Percentiles rank a stretch among this genome's conserved stretches.
These are phyloP conservation scores for Melanotaenia maccullochi DNA, from an alignment of 2,797 vertebrate genomes.

Conservation along the genomic window DNA sequence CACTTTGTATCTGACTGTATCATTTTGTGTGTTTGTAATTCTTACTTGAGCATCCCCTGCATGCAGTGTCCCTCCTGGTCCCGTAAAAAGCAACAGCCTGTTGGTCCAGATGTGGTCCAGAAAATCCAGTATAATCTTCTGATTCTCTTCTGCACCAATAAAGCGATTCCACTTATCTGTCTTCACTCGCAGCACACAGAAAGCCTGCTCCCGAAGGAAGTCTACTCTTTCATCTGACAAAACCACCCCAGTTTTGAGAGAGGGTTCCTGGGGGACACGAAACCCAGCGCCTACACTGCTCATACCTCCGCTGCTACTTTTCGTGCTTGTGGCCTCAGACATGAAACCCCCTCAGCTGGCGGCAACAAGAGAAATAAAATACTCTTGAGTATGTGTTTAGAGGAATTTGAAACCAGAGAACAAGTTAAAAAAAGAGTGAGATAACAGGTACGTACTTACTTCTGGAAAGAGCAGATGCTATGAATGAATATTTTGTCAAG, in stretches of 20 bases:
- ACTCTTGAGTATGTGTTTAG: neutral
- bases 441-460: constrained; percentile 37
- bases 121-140: constrained; percentile 84
- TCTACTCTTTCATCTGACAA: constrained; percentile 85
- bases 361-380: constrained; percentile 1
- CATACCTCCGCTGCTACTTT: constrained; percentile 45
- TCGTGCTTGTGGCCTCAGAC: constrained; percentile 69
- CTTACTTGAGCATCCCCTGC: constrained; percentile 82
- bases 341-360: constrained; percentile 53
- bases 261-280: constrained; percentile 72
- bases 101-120: constrained; percentile 79
- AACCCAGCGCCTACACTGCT: constrained; percentile 53
- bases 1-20: neutral
- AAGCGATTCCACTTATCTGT: constrained; percentile 89
- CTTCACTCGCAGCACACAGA: constrained; percentile 83
- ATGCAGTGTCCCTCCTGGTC: constrained; percentile 83
- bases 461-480: constrained; percentile 15
- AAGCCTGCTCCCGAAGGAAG: constrained; percentile 84
- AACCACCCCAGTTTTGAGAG: constrained; percentile 74
- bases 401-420: constrained; percentile 17
- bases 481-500: constrained; percentile 5
- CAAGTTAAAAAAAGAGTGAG: neutral
- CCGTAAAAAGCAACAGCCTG: constrained; percentile 81
- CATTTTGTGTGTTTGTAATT: neutral
- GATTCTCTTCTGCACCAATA: constrained; percentile 86